Evolutionary conservation across 1,140 invertebrate species (phyloP).

Genomic region (Lethocerus indicus): DNA sequence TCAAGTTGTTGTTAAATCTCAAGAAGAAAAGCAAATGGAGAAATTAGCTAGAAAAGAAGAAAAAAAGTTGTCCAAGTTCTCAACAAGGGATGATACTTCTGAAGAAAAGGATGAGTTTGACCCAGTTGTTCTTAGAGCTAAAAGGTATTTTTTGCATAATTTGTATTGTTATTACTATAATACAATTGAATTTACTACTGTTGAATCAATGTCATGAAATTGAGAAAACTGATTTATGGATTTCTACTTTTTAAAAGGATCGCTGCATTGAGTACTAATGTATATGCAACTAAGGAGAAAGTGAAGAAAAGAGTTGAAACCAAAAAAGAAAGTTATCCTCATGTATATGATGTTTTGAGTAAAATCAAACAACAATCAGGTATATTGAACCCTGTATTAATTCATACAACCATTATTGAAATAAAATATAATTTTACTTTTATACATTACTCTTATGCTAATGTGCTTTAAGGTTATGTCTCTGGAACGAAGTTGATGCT

Average conservation of each 20-base stretch:
- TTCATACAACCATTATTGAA: background rate
- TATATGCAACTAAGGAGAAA: conserved; percentile 14
- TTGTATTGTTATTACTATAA: background rate
- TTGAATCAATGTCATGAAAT: background rate
- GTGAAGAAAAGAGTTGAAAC: conserved; percentile 24
- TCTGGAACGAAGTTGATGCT: conserved; percentile 61
- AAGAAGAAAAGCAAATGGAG: conserved; percentile 58
- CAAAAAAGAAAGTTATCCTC: conserved; percentile 50
- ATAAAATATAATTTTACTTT: background rate
- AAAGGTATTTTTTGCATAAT: conserved; percentile 22
- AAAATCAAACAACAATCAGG: conserved; percentile 45
- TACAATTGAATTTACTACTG: background rate
- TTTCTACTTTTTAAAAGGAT: conserved; percentile 25
- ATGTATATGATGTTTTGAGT: conserved; percentile 63
- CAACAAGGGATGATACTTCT: conserved; percentile 28
- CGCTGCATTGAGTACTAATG: conserved; percentile 25
- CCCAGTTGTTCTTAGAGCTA: conserved; percentile 25
- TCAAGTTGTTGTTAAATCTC: conserved; percentile 68
- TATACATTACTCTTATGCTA: background rate
- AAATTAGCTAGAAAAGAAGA: conserved; percentile 81
- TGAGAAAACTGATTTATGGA: background rate
- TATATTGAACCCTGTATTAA: conserved; percentile 19
- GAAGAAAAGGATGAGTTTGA: conserved; percentile 31
- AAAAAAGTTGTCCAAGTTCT: conserved; percentile 53
- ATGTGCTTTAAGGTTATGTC: conserved; percentile 42